These are phyloP conservation scores for Cossypha heuglini DNA, from an alignment of 2,797 vertebrate genomes.

Conservation along the genomic window DNA sequence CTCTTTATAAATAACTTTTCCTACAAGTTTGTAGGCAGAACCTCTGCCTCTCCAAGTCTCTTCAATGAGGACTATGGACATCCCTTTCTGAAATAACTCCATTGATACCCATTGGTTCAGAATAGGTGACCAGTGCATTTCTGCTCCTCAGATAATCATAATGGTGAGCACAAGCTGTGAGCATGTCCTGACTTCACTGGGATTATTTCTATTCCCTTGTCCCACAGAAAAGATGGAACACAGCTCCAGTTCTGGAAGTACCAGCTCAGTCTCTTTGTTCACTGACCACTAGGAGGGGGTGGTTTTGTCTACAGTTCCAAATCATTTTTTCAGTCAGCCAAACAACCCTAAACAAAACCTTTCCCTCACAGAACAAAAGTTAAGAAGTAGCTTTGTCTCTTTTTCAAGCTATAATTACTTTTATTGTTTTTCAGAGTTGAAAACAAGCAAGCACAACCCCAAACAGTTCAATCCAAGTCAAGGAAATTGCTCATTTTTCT, in stretches of 20 bases:
- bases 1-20: background rate
- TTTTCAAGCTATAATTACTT: background rate
- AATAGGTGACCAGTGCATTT: background rate
- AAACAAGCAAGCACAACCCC: background rate
- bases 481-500: background rate
- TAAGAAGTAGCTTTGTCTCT: background rate
- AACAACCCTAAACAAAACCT: background rate
- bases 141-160: background rate
- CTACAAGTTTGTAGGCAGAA: background rate
- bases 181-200: background rate
- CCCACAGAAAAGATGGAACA: background rate
- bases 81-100: background rate
- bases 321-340: background rate
- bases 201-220: background rate
- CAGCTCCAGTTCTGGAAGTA: background rate
- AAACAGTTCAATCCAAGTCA: background rate
- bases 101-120: background rate
- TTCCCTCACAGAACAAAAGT: background rate
- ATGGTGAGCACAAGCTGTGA: fast-evolving
- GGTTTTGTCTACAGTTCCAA: background rate
- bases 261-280: background rate
- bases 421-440: background rate
- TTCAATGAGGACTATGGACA: background rate
- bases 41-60: background rate
- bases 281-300: fast-evolving